Base-by-base conservation (phyloP, 2,113 vertebrate species). In the Lophotis ruficrista region DNA sequence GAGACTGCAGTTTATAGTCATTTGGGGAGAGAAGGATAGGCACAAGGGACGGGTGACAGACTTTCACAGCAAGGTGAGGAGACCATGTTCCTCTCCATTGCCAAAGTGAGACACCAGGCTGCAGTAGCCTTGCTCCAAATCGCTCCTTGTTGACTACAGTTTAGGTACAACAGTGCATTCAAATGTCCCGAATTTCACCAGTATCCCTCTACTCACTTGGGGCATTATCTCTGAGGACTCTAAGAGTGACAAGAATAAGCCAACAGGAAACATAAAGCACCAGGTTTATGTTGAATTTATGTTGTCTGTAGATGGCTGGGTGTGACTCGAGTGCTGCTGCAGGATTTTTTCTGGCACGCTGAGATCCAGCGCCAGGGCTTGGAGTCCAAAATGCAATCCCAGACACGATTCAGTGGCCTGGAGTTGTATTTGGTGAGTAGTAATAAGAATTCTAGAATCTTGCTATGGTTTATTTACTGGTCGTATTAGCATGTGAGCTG, bases 401-500 rank as follows among this genome's bases (percentile, higher is more conserved):
- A 83, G 82, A 33, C 14, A 45, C 60, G 78, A 93, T 62, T 91
- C 79, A 77, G 7, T 78, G 84, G 25, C 56, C 47, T 43, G 38
- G 76, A 95, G 75, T 80, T 95, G 84, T 88, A 80, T 78, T 93
- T 81, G 21, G 22, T 68, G 53, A 89, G 71, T 69, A 68, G 54
- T 81, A 90, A 50, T 90, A 90, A 53, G 8, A 90, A 4, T 41
- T 93, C 31, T 41, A 88, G 71, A 70, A 83, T 70, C 50, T 75
- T 88, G 78, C 79, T 77, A 58, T 73, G 68, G 54, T 94, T 96
- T 96, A 94, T 96, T 97, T 94, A 90, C 60, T 87, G 87, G 70
- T 81, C 71, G 64, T 60, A 95, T 96, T 95, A 91, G 62, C 84
- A 90, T 93, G 68, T 37, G 33, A 90, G 25, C 68, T 90, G 78